These are phyloP conservation scores for Eumacrocentrus americanus DNA, from an alignment of 2,888 invertebrate genomes.

Conservation along the genomic window DNA sequence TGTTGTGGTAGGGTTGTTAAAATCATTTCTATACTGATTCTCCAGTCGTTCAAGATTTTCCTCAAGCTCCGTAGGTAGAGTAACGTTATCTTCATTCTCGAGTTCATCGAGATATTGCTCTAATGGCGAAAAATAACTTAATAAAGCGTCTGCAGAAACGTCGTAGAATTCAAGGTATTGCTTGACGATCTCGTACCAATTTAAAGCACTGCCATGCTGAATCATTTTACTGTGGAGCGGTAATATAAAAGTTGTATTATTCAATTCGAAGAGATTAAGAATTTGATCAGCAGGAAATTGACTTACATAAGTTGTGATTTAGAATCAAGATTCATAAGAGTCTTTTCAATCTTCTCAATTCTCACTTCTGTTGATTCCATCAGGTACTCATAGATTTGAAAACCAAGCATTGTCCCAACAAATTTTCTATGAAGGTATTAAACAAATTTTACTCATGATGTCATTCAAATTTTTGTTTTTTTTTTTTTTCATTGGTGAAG, in stretches of 20 bases:
- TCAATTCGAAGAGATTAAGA: background rate
- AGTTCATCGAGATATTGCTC: constrained; percentile 46
- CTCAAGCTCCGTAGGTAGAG: constrained; percentile 36
- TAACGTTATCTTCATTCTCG: constrained; percentile 34
- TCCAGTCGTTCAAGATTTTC: constrained; percentile 45
- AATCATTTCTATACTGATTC: constrained; percentile 39
- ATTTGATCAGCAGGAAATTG: too few species aligned
- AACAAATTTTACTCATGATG: background rate
- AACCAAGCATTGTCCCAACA: constrained; percentile 49
- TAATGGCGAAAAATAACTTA: constrained; percentile 47
- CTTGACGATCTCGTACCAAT: constrained; percentile 43
- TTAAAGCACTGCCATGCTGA: constrained; percentile 39
- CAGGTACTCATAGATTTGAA: constrained; percentile 52
- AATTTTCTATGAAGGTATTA: constrained; percentile 45
- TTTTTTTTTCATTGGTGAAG: too few species aligned
- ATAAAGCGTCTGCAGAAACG: constrained; percentile 39
- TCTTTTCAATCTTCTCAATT: constrained; percentile 38
- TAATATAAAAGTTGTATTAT: background rate
- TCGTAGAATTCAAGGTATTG: constrained; percentile 42
- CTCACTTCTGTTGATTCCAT: constrained; percentile 49
- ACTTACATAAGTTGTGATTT: background rate
- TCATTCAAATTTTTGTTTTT: too few species aligned
- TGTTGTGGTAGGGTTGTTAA: constrained; percentile 43
- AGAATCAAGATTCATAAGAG: constrained; percentile 35
- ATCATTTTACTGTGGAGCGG: constrained; percentile 46